Evolutionary conservation across 2,888 invertebrate species (phyloP).

Genomic region (Apodemia mormo): DNA sequence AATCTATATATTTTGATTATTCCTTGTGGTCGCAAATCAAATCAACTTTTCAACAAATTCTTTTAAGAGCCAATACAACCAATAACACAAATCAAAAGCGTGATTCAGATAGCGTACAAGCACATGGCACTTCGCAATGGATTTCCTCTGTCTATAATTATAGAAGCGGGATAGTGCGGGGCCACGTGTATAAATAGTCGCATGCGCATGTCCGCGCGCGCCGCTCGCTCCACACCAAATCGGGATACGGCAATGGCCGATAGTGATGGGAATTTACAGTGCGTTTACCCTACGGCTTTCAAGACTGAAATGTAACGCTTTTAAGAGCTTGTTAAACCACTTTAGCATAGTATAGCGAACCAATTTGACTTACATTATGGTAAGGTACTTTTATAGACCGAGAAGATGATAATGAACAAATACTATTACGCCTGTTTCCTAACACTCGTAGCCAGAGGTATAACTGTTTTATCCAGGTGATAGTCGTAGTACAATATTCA

Average conservation of each 20-base stretch:
- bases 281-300: background rate
- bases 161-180: conserved; percentile 44
- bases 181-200: conserved; percentile 76
- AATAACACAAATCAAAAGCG: background rate
- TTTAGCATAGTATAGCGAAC: too few relatives aligned
- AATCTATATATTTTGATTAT: too few relatives aligned
- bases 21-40: background rate
- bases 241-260: conserved; percentile 58
- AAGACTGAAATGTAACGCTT: background rate
- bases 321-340: background rate
- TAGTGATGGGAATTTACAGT: conserved; percentile 26
- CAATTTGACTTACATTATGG: too few relatives aligned
- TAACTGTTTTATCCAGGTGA: too few relatives aligned
- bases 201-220: conserved; percentile 62
- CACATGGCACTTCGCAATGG: conserved; percentile 59
- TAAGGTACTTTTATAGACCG: too few relatives aligned
- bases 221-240: conserved; percentile 68
- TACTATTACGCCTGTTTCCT: too few relatives aligned
- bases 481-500: too few relatives aligned
- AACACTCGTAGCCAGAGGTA: too few relatives aligned
- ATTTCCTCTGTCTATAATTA: conserved; percentile 72
- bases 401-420: too few relatives aligned
- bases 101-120: conserved; percentile 31
- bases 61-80: background rate
- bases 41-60: background rate